Evolutionary conservation across 2,888 invertebrate species (phyloP).

Genomic region (Cremastobaeus sp.): DNA sequence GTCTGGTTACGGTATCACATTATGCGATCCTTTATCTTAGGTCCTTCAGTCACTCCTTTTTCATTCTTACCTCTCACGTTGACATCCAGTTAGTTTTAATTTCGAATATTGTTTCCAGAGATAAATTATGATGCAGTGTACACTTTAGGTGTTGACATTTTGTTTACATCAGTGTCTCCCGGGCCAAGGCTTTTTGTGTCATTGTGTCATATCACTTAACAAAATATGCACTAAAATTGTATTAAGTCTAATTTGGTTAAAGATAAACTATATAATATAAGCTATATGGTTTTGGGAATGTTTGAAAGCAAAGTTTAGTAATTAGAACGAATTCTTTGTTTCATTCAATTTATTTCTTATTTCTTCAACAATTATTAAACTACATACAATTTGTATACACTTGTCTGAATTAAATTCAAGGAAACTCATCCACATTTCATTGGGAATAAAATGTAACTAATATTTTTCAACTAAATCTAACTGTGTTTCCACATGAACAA

Average conservation of each 20-base stretch:
- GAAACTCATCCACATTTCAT: neutral
- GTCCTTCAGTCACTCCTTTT: conserved; percentile 32
- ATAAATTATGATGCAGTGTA: conserved; percentile 20
- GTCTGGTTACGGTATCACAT: conserved; percentile 69
- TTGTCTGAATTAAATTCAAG: too few species aligned
- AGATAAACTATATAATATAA: too few species aligned
- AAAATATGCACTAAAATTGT: too few species aligned
- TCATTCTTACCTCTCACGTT: conserved; percentile 9
- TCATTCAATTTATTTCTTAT: too few species aligned
- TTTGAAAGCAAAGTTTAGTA: too few species aligned
- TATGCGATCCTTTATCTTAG: conserved; percentile 61
- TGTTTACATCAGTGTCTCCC: conserved; percentile 7
- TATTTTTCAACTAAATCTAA: conserved; percentile 14
- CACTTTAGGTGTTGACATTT: conserved; percentile 14
- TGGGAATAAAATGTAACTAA: conserved; percentile 5
- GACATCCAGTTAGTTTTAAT: conserved; percentile 14
- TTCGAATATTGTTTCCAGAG: conserved; percentile 24
- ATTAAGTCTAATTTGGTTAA: too few species aligned
- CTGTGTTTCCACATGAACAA: neutral
- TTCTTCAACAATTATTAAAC: too few species aligned
- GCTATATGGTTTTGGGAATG: too few species aligned
- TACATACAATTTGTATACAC: too few species aligned
- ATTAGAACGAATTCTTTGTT: too few species aligned
- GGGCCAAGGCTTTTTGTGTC: conserved; percentile 3
- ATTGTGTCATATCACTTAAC: too few species aligned